Evolutionary conservation across 2,797 vertebrate genomes (phyloP), one percentile per base, ranked within the genome.

Genomic region (Trachurus trachurus): DNA sequence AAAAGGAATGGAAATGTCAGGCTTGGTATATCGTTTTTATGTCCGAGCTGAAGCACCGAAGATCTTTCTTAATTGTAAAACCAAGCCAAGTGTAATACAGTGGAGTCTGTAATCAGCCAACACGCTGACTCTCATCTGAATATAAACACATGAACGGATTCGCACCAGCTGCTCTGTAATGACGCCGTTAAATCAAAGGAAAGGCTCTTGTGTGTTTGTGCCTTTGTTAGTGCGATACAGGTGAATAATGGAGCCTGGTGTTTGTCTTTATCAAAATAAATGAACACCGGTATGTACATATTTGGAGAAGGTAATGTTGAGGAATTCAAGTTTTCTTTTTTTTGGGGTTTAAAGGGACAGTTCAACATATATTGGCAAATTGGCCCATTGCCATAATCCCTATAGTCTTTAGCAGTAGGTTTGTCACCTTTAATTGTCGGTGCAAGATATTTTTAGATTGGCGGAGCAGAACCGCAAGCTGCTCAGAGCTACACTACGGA

Each of bases 1-100:
- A 44, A 42, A 74, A 68, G 73, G 42, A 71, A 54, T 31, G 79
- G 68, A 90, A 89, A 87, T 78, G 88, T 77, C 74, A 76, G 62
- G 47, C 26, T 71, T 84, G 59, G 75, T 74, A 40, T 54, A 40
- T 47, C 16, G 61, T 22, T 52, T 71, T 79, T 63, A 74, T 65
- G 31, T 76, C 40, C 66, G 45, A 58, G 59, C 13, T 40, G 26
- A 42, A 65, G 57, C 9, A 22, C 3, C 29, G 16, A 49, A 26
- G n/a, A 34, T 47, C 31, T 21, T 26, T 76, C 29, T 49, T 73
- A 47, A 83, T 68, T 62, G 58, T 68, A 76, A 84, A 83, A 81
- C 39, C 62, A 22, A 83, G 72, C 9, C 56, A 54, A 39, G 80
- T 85, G 81, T 22, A 66, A 58, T 16, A 37, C n/a, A 40, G 57